These are phyloP conservation scores for Myiopsitta monachus DNA, from an alignment of 2,113 vertebrate species.

Conservation along the genomic window DNA sequence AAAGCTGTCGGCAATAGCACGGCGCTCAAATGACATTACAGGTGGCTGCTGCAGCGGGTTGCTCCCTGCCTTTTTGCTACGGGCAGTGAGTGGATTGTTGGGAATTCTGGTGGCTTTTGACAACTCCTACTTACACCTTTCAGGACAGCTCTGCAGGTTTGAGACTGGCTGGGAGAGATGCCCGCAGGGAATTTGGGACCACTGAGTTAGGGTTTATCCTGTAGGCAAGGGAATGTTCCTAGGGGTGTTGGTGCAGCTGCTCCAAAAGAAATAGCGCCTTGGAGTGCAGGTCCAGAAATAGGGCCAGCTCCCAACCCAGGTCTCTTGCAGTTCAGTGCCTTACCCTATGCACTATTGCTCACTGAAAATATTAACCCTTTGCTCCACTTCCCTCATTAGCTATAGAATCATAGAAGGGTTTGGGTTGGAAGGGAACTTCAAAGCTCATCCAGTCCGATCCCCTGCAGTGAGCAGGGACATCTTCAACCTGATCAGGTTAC, in stretches of 20 bases:
- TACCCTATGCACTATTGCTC: background rate
- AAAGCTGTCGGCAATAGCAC: background rate
- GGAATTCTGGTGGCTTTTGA: background rate
- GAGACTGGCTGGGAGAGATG: background rate
- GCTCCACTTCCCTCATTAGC: background rate
- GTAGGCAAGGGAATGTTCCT: background rate
- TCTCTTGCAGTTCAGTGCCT: background rate
- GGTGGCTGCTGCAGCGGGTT: background rate
- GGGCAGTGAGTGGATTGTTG: rapidly evolving
- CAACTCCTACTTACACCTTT: background rate
- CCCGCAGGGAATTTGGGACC: background rate
- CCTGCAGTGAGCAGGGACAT: background rate
- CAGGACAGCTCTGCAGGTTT: background rate
- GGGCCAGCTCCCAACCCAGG: background rate
- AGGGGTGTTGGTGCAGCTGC: rapidly evolving
- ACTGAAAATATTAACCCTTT: background rate
- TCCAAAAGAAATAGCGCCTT: background rate
- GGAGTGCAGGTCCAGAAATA: background rate
- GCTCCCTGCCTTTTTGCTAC: background rate
- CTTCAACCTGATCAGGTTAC: background rate
- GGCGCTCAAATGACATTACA: background rate
- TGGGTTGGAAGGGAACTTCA: background rate
- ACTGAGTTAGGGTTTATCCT: background rate
- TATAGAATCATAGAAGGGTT: background rate
- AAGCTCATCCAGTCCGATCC: background rate